Evolutionary conservation across 2,888 invertebrate genomes (phyloP).

Genomic region (Siphlonurus alternatus): DNA sequence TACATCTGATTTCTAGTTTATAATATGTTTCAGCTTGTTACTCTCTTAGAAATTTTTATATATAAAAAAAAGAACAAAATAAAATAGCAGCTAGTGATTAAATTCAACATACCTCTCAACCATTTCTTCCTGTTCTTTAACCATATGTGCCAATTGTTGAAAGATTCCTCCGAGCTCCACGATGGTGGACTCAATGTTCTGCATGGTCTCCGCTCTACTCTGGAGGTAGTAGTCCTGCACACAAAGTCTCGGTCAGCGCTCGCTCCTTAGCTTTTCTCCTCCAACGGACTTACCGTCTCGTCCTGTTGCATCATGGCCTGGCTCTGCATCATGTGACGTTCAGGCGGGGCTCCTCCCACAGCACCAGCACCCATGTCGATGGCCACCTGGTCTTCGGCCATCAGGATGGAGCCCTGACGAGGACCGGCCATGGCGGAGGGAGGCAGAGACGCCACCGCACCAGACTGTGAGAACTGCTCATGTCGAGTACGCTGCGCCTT

Average conservation of each 20-base stretch:
- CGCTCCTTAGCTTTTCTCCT: no score
- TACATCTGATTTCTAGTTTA: no score
- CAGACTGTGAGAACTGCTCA: slow-evolving; percentile 73
- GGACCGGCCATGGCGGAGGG: slow-evolving; percentile 34
- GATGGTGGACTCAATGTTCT: slow-evolving; percentile 96
- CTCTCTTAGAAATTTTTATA: not conserved
- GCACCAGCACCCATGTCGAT: slow-evolving; percentile 61
- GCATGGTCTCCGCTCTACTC: slow-evolving; percentile 93
- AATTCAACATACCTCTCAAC: slow-evolving; percentile 51
- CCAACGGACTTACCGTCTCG: slow-evolving; percentile 43
- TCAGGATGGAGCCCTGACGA: slow-evolving; percentile 27
- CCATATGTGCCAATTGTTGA: slow-evolving; percentile 90
- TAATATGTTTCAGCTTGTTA: not conserved
- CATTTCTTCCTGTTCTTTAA: slow-evolving; percentile 96
- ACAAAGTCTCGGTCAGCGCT: no score
- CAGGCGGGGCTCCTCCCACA: not conserved
- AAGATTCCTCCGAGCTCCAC: slow-evolving; percentile 98
- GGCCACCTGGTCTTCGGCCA: slow-evolving; percentile 37
- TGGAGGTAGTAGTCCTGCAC: slow-evolving; percentile 70
- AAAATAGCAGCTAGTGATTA: not conserved
- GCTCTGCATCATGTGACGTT: slow-evolving; percentile 32
- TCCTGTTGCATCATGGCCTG: slow-evolving; percentile 65
- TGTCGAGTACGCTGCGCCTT: slow-evolving; percentile 86
- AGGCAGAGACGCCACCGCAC: slow-evolving; percentile 41
- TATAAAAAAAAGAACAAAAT: not conserved